phyloP scores from a whole-genome alignment of 2,113 vertebrate species.

The Phycodurus eques region DNA sequence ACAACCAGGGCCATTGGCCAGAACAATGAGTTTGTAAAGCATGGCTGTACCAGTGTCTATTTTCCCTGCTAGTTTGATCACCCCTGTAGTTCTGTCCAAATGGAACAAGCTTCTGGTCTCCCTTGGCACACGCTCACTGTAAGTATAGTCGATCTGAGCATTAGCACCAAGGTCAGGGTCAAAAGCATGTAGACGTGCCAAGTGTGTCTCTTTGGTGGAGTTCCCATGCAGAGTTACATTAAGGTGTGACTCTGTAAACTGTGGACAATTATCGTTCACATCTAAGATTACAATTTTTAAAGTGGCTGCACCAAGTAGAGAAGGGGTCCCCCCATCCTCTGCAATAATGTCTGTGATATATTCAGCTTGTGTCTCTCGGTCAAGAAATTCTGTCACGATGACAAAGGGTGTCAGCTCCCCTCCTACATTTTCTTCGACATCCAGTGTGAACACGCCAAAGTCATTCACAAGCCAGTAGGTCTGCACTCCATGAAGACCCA shows the following conservation, averaged over 20 bases:
- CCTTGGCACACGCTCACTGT: slow-evolving; percentile 88
- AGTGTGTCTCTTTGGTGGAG: slow-evolving; percentile 77
- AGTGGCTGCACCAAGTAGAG: slow-evolving; percentile 84
- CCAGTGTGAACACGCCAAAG: slow-evolving; percentile 88
- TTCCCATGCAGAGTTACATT: slow-evolving; percentile 89
- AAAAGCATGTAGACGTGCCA: slow-evolving; percentile 81
- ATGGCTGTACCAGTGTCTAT: slow-evolving; percentile 75
- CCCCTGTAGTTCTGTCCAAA: slow-evolving; percentile 81
- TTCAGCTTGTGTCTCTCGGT: slow-evolving; percentile 84
- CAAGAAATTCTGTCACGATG: slow-evolving; percentile 85
- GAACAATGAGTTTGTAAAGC: slow-evolving; percentile 83
- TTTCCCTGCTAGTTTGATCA: slow-evolving; percentile 80
- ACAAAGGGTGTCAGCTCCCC: slow-evolving; percentile 92
- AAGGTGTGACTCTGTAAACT: slow-evolving; percentile 81
- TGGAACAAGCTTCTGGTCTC: slow-evolving; percentile 83
- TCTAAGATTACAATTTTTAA: slow-evolving; percentile 89
- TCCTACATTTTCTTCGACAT: slow-evolving; percentile 92
- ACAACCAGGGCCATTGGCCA: slow-evolving; percentile 89
- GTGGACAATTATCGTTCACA: slow-evolving; percentile 94
- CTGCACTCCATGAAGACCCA: slow-evolving; percentile 84
- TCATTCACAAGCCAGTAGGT: slow-evolving; percentile 91
- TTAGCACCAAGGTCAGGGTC: slow-evolving; percentile 89
- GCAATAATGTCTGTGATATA: slow-evolving; percentile 90
- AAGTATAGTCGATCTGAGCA: slow-evolving; percentile 87
- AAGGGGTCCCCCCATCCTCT: slow-evolving; percentile 90